These are phyloP conservation scores for Amphiduros pacificus DNA, from an alignment of 2,888 invertebrate genomes.

Conservation along the genomic window DNA sequence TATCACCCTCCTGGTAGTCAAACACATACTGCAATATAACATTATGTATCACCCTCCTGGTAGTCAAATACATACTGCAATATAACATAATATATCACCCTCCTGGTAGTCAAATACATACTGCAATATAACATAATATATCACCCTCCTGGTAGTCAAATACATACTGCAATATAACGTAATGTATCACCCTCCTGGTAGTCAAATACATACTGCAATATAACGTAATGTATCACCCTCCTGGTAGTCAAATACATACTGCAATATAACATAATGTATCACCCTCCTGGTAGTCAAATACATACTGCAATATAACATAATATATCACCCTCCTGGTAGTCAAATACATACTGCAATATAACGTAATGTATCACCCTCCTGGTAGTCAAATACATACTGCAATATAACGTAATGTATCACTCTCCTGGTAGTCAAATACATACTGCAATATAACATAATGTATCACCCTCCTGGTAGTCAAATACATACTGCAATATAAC, in stretches of 20 bases:
- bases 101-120: constrained; percentile 60
- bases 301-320: constrained; percentile 47
- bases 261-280: constrained; percentile 64
- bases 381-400: constrained; percentile 62
- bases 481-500: constrained; percentile 57
- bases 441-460: constrained; percentile 64
- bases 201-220: constrained; percentile 60
- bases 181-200: constrained; percentile 59
- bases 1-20: constrained; percentile 59
- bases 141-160: too few species aligned
- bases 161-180: constrained; percentile 64
- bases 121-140: constrained; percentile 38
- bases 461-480: constrained; percentile 59
- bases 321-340: too few species aligned
- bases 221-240: neutral
- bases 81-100: constrained; percentile 62
- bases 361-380: constrained; percentile 59
- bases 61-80: too few species aligned
- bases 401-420: constrained; percentile 4
- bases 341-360: constrained; percentile 65
- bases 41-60: too few species aligned
- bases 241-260: too few species aligned
- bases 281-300: constrained; percentile 59
- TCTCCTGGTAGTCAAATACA: too few species aligned
- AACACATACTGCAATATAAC: constrained; percentile 57